These are phyloP conservation scores for Carcina quercana DNA, from an alignment of 2,888 invertebrate genomes.

Conservation along the genomic window DNA sequence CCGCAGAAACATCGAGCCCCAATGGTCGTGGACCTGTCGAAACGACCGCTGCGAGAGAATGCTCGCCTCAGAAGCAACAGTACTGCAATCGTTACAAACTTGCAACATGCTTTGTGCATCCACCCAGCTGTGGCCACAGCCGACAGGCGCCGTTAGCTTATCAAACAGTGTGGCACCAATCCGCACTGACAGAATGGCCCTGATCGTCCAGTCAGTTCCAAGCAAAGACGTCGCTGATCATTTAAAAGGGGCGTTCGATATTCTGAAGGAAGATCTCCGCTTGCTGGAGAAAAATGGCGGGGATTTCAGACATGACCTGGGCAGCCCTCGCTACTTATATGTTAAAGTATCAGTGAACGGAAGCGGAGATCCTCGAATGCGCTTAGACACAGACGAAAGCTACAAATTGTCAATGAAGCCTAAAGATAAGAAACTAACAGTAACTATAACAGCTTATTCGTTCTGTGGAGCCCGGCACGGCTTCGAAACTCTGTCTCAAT, in stretches of 20 bases:
- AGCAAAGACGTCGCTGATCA: conserved; percentile 48
- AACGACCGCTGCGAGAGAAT: conserved; percentile 80
- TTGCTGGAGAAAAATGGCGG: conserved; percentile 46
- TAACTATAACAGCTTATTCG: conserved; percentile 77
- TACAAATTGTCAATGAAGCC: conserved; percentile 78
- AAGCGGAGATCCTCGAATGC: conserved; percentile 70
- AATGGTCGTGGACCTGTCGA: conserved; percentile 87
- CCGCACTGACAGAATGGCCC: conserved; percentile 63
- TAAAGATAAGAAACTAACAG: conserved; percentile 65
- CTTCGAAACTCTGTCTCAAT: conserved; percentile 84
- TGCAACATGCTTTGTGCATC: conserved; percentile 87
- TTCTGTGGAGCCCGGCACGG: conserved; percentile 87
- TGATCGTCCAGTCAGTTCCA: conserved; percentile 52
- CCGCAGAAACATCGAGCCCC: conserved; percentile 68
- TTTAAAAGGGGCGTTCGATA: conserved; percentile 62
- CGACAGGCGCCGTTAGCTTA: conserved; percentile 80
- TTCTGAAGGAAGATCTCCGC: conserved; percentile 68
- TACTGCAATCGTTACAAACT: conserved; percentile 77
- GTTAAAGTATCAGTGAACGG: conserved; percentile 72
- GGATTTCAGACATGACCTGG: conserved; percentile 34
- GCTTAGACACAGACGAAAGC: conserved; percentile 82
- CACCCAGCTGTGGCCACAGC: conserved; percentile 86
- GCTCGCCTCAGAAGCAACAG: conserved; percentile 44
- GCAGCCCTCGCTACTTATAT: conserved; percentile 54
- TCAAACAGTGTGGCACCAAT: conserved; percentile 78